Conservation (phyloP, 2,888 invertebrate species). For the Lutraria lutraria region DNA sequence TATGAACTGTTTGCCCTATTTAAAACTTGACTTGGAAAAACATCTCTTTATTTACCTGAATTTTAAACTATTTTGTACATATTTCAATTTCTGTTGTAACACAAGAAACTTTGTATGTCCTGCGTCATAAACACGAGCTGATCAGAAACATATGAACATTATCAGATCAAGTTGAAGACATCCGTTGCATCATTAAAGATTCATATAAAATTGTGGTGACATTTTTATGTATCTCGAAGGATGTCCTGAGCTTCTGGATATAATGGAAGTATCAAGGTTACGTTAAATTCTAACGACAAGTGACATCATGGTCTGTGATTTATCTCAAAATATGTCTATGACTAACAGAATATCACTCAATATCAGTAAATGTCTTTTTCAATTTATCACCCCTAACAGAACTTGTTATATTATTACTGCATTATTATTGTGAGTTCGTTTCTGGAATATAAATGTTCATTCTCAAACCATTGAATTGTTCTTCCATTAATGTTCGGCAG, state of each 20-base stretch:
- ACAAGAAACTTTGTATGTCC: background rate
- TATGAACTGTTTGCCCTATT: too few species aligned
- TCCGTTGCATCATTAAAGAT: constrained; percentile 17
- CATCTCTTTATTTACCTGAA: too few species aligned
- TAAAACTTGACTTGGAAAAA: too few species aligned
- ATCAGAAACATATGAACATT: background rate
- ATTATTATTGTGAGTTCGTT: background rate
- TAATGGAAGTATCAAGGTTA: background rate
- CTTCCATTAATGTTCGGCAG: too few species aligned
- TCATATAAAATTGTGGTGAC: background rate
- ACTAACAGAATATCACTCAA: background rate
- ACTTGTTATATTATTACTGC: background rate
- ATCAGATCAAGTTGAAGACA: background rate
- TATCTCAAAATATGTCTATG: background rate
- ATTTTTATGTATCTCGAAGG: constrained; percentile 25
- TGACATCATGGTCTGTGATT: background rate
- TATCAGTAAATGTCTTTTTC: background rate
- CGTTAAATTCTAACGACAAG: background rate
- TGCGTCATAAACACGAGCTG: background rate
- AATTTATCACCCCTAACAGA: background rate
- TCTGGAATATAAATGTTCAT: too few species aligned
- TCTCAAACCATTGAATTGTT: too few species aligned
- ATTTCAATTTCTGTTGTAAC: too few species aligned
- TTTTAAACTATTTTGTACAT: too few species aligned
- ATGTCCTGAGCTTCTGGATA: background rate